phyloP scores from a whole-genome alignment of 92 coral and sea anemone genomes.

The Blastomussa wellsi region DNA sequence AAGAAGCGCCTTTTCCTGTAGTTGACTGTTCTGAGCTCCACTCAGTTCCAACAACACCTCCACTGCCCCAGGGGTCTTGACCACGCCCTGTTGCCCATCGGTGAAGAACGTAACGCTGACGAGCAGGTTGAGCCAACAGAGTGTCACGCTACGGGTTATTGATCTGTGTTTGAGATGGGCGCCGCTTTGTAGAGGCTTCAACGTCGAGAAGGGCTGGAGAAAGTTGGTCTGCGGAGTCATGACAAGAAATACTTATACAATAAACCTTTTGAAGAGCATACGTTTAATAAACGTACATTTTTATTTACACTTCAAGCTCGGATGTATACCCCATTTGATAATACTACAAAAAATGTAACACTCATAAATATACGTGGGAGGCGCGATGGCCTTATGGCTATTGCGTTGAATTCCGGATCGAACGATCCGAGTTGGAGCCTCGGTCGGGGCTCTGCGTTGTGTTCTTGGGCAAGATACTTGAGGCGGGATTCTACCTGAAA shows the following conservation, averaged over 20 bases:
- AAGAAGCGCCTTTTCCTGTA: constrained; percentile 78
- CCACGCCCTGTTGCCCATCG: constrained; percentile 92
- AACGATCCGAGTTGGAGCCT: too few relatives aligned
- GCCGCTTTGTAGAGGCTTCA: constrained; percentile 77
- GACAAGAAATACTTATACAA: neutral
- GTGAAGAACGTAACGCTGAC: constrained; percentile 86
- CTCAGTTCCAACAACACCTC: constrained; percentile 75
- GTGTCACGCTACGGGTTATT: constrained; percentile 61
- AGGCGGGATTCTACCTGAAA: too few relatives aligned
- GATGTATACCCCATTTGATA: neutral
- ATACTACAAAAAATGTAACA: neutral
- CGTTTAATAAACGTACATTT: neutral
- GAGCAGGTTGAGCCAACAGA: constrained; percentile 79
- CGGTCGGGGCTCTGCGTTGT: too few relatives aligned
- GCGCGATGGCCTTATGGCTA: too few relatives aligned
- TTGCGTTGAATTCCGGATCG: too few relatives aligned
- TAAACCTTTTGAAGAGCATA: neutral
- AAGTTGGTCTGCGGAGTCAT: constrained; percentile 78
- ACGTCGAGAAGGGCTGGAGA: constrained; percentile 78
- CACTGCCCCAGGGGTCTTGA: constrained; percentile 72
- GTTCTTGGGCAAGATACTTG: too few relatives aligned
- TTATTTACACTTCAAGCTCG: neutral
- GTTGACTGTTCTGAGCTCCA: constrained; percentile 56
- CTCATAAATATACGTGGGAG: too few relatives aligned
- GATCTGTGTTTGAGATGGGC: constrained; percentile 68